Base-by-base conservation (phyloP, 2,113 vertebrate species). In the Campylorhamphus procurvoides region DNA sequence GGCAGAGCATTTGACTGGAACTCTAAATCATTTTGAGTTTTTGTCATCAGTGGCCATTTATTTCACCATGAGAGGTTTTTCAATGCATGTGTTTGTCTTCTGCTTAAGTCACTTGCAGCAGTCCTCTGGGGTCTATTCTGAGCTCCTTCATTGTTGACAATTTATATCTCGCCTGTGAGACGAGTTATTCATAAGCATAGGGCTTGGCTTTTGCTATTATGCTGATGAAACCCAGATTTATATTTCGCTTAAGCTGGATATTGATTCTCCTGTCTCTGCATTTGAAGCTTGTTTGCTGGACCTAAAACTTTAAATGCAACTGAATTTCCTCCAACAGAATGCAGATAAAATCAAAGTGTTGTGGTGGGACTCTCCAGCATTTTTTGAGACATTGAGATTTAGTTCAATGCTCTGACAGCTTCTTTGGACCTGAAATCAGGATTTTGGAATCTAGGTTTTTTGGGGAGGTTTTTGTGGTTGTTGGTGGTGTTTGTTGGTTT, bases 181-280 rank as follows among this genome's bases (percentile, higher is more conserved):
- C 87, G 78, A 80, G 81, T 93, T 93, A 96, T 90, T 94, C 69
- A n/a, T 92, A 94, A 94, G 89, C 93, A 88, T 84, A 88, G 86
- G 86, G 56, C 56, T 94, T 96, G 95, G 75, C 86, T 96, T 94
- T 93, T 91, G 72, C 90, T 84, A 71, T 96, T 95, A 80, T 94
- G 90, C 91, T 95, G 84, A 96, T 94, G 93, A 89, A 93, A 91
- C 82, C 62, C 74, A 95, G 95, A 95, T 96, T 96, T 97, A 96
- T 93, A 92, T 96, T 97, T 97, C 93, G 89, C 92, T 95, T 94
- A 95, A 96, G 94, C 84, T 88, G 37, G 19, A 74, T 95, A 96
- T 94, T 96, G 96, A 97, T 96, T 95, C 62, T 96, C 52, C 95
- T 95, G 69, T 87, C 93, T 97, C 95, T 77, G 50, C 58, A 55